Conservation (phyloP, 2,113 vertebrate species). For the Colius striatus region DNA sequence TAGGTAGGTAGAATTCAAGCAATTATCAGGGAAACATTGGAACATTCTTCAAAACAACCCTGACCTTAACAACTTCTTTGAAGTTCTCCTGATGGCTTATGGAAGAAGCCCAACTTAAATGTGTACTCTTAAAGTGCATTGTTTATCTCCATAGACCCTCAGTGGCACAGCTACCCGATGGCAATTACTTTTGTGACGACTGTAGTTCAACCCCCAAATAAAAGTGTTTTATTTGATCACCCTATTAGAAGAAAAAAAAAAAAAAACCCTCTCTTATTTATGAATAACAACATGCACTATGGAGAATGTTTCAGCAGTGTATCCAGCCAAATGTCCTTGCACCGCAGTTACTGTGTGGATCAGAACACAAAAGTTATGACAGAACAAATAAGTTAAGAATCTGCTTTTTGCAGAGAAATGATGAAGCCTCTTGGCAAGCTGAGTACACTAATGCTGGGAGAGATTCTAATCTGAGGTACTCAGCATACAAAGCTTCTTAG, state of each 20-base stretch:
- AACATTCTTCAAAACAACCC: conserved; percentile 64
- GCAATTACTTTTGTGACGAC: conserved; percentile 69
- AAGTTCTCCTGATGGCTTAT: conserved; percentile 52
- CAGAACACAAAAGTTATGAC: conserved; percentile 55
- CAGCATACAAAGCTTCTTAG: not conserved
- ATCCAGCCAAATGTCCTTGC: conserved; percentile 62
- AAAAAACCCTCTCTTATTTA: conserved; percentile 47
- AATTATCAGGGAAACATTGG: conserved; percentile 47
- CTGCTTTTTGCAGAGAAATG: conserved; percentile 47
- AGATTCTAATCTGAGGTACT: conserved; percentile 22
- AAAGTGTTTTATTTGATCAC: conserved; percentile 69
- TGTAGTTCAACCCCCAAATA: conserved; percentile 67
- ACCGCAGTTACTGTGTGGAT: not conserved
- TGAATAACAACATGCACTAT: conserved; percentile 47
- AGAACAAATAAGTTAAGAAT: conserved; percentile 33
- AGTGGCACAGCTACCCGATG: conserved; percentile 29
- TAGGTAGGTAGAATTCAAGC: conserved; percentile 30
- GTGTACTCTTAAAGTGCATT: conserved; percentile 42
- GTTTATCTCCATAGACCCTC: conserved; percentile 38
- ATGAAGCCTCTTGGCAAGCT: conserved; percentile 5
- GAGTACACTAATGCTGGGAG: not conserved
- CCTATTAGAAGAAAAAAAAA: conserved; percentile 58
- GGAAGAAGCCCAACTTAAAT: conserved; percentile 63
- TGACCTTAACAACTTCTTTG: conserved; percentile 64
- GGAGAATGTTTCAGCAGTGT: conserved; percentile 29